Conservation (phyloP, 1,140 invertebrate genomes). For the Platyura marginata region DNA sequence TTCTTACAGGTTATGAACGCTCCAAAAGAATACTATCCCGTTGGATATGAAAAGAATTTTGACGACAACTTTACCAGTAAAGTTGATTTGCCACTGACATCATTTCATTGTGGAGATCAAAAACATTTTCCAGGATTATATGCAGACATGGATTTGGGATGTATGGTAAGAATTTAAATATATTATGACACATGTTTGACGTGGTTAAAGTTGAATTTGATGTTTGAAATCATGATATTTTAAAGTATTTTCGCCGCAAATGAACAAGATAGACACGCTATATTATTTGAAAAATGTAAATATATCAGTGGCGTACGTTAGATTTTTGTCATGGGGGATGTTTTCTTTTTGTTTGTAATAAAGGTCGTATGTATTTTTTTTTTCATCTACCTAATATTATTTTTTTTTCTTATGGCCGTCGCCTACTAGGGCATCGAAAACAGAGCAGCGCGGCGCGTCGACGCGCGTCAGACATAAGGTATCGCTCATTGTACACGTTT, state of each 20-base stretch:
- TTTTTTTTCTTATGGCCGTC: no score
- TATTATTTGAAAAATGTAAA: no score
- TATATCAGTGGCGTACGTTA: no score
- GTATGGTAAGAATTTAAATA: slow-evolving; percentile 51
- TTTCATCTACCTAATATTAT: no score
- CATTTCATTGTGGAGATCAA: slow-evolving; percentile 72
- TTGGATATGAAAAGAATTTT: slow-evolving; percentile 71
- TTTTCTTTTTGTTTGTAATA: no score
- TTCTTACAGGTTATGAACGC: slow-evolving; percentile 64
- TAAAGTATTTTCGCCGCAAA: neutral
- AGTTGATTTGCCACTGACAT: slow-evolving; percentile 68
- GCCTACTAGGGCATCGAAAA: no score
- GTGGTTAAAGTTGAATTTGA: neutral
- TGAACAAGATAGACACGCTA: no score
- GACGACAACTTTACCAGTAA: slow-evolving; percentile 70
- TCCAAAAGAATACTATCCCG: slow-evolving; percentile 70
- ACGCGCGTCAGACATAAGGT: no score
- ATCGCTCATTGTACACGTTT: no score
- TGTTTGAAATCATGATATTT: neutral
- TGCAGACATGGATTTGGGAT: slow-evolving; percentile 75
- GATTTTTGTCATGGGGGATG: no score
- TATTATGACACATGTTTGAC: neutral
- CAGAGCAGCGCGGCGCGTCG: no score
- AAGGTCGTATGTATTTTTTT: no score
- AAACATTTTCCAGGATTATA: slow-evolving; percentile 81